Evolutionary conservation across 2,888 invertebrate species (phyloP).

Genomic region (Acleris holmiana): DNA sequence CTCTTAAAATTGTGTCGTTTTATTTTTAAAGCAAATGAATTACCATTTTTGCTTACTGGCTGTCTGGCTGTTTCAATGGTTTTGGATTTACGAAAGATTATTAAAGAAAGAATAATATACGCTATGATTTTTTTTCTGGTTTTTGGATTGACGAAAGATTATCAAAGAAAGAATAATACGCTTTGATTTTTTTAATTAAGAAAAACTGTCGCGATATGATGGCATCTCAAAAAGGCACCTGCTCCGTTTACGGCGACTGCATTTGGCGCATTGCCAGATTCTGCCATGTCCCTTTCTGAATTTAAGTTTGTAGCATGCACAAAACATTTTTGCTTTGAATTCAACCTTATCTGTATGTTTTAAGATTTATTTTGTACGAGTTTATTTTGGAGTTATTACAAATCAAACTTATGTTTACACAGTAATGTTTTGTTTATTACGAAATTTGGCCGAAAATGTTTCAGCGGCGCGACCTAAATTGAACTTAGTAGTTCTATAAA

Average conservation of each 20-base stretch:
- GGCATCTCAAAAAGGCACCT: slow-evolving; percentile 29
- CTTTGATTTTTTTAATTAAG: slow-evolving; percentile 22
- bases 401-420: too few relatives aligned
- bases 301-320: too few relatives aligned
- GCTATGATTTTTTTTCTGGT: slow-evolving; percentile 20
- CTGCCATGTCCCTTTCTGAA: slow-evolving; percentile 28
- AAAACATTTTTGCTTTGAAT: too few relatives aligned
- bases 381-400: too few relatives aligned
- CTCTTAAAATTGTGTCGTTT: too few relatives aligned
- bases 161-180: slow-evolving; percentile 29
- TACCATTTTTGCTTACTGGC: not conserved
- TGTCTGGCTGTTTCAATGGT: not conserved
- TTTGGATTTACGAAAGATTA: slow-evolving; percentile 8
- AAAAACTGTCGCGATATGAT: slow-evolving; percentile 12
- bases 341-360: too few relatives aligned
- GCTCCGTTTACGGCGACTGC: slow-evolving; percentile 46
- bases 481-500: slow-evolving; percentile 46
- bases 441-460: slow-evolving; percentile 81
- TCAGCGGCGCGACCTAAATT: slow-evolving; percentile 76
- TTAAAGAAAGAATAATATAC: slow-evolving; percentile 30
- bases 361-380: too few relatives aligned
- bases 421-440: slow-evolving; percentile 68
- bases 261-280: slow-evolving; percentile 66
- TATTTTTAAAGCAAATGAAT: too few relatives aligned
- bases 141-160: too few relatives aligned